Evolutionary conservation across 23 tunicate species (phyloP).

Genomic region (Corella eumyota): DNA sequence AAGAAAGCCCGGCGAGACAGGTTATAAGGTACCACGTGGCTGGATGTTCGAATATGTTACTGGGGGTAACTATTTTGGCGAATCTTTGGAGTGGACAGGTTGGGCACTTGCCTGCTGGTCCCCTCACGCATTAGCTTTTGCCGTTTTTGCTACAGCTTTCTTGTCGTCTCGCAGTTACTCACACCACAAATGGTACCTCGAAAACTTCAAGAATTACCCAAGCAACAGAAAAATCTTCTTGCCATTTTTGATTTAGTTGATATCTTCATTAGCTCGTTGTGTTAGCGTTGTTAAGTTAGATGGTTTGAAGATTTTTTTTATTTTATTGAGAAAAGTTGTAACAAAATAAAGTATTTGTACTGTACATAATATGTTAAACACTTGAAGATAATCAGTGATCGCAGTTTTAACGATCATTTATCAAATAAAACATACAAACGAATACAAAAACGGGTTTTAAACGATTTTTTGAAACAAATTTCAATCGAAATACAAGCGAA

Average conservation of each 20-base stretch:
- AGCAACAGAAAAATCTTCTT: constrained; percentile 45
- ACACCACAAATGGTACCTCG: constrained; percentile 62
- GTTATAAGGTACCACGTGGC: constrained; percentile 73
- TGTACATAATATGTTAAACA: too few relatives aligned
- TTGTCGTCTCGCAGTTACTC: constrained; percentile 64
- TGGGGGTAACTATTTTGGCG: constrained; percentile 63
- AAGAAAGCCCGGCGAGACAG: constrained; percentile 72
- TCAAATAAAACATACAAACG: too few relatives aligned
- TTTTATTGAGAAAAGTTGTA: too few relatives aligned
- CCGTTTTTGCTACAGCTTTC: constrained; percentile 39
- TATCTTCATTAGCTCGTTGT: too few relatives aligned
- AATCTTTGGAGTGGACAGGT: constrained; percentile 56
- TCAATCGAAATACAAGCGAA: not conserved
- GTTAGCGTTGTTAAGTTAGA: too few relatives aligned
- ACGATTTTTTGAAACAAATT: not conserved
- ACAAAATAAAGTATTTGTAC: too few relatives aligned
- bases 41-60: constrained; percentile 63
- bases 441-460: too few relatives aligned
- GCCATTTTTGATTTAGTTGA: constrained; percentile 42
- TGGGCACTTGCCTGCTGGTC: constrained; percentile 76
- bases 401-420: too few relatives aligned
- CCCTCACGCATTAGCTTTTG: constrained; percentile 60
- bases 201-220: constrained; percentile 51
- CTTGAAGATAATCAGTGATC: too few relatives aligned
- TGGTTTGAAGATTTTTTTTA: too few relatives aligned